Conservation (phyloP, 2,888 invertebrate species). For the Chrysolina americana region DNA sequence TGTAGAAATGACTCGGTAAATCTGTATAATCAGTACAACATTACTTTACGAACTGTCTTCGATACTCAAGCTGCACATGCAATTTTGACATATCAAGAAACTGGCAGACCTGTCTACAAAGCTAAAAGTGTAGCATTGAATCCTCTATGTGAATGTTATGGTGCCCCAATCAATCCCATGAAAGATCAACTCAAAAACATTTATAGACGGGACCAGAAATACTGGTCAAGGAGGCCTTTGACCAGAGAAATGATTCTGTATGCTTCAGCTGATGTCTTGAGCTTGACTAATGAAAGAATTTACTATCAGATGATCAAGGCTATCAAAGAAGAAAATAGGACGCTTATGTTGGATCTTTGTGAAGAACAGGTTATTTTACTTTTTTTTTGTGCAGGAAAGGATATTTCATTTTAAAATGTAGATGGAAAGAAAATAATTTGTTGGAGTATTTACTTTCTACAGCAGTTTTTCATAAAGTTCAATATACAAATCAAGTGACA, state of each 20-base stretch:
- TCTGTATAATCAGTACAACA: slow-evolving; percentile 88
- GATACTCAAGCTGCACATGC: slow-evolving; percentile 92
- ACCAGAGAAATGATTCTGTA: slow-evolving; percentile 93
- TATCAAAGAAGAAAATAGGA: slow-evolving; percentile 80
- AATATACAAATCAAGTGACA: too few relatives aligned
- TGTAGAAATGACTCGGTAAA: slow-evolving; percentile 93
- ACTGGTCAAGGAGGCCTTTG: slow-evolving; percentile 91
- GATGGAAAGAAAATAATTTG: too few relatives aligned
- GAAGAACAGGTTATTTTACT: slow-evolving; percentile 78
- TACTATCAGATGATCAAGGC: slow-evolving; percentile 81
- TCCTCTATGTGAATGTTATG: slow-evolving; percentile 91
- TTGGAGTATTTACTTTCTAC: not conserved
- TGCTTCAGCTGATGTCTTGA: slow-evolving; percentile 90
- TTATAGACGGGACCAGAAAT: slow-evolving; percentile 80
- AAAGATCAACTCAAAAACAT: slow-evolving; percentile 92
- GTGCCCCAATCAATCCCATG: slow-evolving; percentile 89
- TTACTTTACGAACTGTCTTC: slow-evolving; percentile 87
- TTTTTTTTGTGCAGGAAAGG: too few relatives aligned
- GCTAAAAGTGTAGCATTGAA: slow-evolving; percentile 94
- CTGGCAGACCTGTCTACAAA: slow-evolving; percentile 92
- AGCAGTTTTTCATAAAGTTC: not conserved
- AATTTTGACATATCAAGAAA: slow-evolving; percentile 90
- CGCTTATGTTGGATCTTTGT: slow-evolving; percentile 86
- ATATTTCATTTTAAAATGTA: too few relatives aligned
- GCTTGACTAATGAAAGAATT: slow-evolving; percentile 88